Evolutionary conservation across 1,140 invertebrate genomes (phyloP).

Genomic region (Alviniconcha marisindica): DNA sequence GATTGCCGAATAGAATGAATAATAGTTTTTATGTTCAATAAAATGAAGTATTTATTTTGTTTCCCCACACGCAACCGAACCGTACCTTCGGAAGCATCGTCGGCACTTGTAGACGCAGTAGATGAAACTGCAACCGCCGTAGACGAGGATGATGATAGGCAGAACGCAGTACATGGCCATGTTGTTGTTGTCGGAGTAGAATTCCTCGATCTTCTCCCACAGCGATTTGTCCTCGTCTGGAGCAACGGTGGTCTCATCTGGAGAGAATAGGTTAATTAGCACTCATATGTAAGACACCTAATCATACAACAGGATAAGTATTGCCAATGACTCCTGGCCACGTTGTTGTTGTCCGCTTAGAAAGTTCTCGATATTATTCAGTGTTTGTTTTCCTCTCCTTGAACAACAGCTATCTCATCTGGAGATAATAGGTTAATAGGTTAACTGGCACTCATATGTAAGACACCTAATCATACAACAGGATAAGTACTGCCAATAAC

Average conservation of each 20-base stretch:
- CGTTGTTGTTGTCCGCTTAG: background rate
- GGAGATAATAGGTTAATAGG: too few species aligned
- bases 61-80: background rate
- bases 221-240: conserved; percentile 11
- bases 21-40: too few species aligned
- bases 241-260: background rate
- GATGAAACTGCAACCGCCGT: conserved; percentile 60
- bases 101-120: conserved; percentile 63
- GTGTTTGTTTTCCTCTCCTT: background rate
- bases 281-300: background rate
- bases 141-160: conserved; percentile 59
- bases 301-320: background rate
- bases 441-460: background rate
- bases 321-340: background rate
- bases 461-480: background rate
- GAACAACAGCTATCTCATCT: background rate
- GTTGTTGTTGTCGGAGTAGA: conserved; percentile 62
- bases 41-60: too few species aligned
- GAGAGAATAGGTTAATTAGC: background rate
- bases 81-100: conserved; percentile 45
- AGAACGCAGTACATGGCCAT: conserved; percentile 64
- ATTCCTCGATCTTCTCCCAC: conserved; percentile 53
- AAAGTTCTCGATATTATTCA: background rate
- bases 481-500: background rate
- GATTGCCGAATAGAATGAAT: too few species aligned